These are phyloP conservation scores for Ciconia stormi DNA, from an alignment of 2,113 vertebrate species.

Conservation along the genomic window DNA sequence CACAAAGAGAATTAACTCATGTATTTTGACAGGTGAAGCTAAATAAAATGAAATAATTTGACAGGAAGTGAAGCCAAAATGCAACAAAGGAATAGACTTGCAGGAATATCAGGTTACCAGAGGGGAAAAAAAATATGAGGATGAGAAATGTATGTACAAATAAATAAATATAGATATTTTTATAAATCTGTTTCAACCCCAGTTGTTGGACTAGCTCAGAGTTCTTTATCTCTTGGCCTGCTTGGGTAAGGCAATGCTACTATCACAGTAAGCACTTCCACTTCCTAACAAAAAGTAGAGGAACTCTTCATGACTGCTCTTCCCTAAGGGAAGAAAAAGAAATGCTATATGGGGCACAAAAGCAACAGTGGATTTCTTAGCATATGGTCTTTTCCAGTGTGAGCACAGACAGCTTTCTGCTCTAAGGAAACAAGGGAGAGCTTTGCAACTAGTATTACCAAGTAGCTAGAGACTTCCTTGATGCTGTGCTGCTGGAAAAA, in stretches of 20 bases:
- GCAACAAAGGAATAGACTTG: neutral
- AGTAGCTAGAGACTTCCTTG: neutral
- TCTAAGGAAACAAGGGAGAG: neutral
- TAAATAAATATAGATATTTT: neutral
- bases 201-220: neutral
- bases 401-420: conserved; percentile 3
- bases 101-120: neutral
- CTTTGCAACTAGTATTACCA: neutral
- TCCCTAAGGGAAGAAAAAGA: conserved; percentile 26
- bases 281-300: neutral
- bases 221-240: neutral
- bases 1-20: conserved; percentile 51
- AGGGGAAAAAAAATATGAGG: neutral
- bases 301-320: conserved; percentile 20
- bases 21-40: conserved; percentile 54
- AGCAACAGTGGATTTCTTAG: conserved; percentile 23
- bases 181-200: neutral
- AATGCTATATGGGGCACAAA: conserved; percentile 32
- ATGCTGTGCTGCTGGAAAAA: neutral
- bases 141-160: neutral
- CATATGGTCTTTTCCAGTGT: neutral
- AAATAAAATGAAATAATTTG: conserved; percentile 53
- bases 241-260: neutral
- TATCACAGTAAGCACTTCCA: neutral
- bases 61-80: conserved; percentile 46